Base-by-base conservation (phyloP, 30 jellyfish, hydroid and myxozoan genomes). In the Chironex yamaguchii region DNA sequence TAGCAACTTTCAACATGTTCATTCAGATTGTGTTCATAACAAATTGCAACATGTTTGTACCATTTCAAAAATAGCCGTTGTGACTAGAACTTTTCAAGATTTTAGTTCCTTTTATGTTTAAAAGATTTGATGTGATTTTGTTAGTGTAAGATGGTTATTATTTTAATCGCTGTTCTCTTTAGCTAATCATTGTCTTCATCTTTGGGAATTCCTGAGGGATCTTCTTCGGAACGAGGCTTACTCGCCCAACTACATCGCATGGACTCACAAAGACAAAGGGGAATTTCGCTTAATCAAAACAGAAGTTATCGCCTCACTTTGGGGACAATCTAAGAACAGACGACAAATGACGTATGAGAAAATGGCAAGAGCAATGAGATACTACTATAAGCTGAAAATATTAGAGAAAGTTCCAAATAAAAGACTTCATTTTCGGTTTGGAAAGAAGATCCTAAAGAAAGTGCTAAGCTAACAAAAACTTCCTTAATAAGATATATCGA, bases 281-380 rank as follows among this genome's bases (percentile, higher is more conserved):
- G 98, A 92, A 83, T 92, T 92, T 48, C 88, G 98, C 32, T 90
- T 92, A 25, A 92, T 92, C 85, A 92, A 92, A 78, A 92, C 98
- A 17, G 98, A 94, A 1, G 96, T 92, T 33, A 90, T 92, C 12
- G 98, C 98, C 26, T 91, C 86, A 65, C 54, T 92, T 30, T 92
- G 98, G 98, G 98, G 98, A 20, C 87, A 88, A 62, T 92, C 98
- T 21, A 92, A 92, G 76, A 92, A 92, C 81, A 67, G 98, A 36
- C 80, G 87, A 1, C 82, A 91, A 29, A 92, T 92, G 98, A 92
- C 98, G 62, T 92, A 92, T 62, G 98, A 92, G 84, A 92, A 92
- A 70, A 92, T 92, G 98, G 98, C 98, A 53, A 94, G 98, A 0
- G 98, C 98, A 23, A 92, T 92, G 98, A 90, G 98, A 1, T 92